A percentile compares a stretch with the other conserved stretches of the same genome.
phyloP scores from a whole-genome alignment of 1,140 invertebrate species.

The Gonatopus flavifemur region DNA sequence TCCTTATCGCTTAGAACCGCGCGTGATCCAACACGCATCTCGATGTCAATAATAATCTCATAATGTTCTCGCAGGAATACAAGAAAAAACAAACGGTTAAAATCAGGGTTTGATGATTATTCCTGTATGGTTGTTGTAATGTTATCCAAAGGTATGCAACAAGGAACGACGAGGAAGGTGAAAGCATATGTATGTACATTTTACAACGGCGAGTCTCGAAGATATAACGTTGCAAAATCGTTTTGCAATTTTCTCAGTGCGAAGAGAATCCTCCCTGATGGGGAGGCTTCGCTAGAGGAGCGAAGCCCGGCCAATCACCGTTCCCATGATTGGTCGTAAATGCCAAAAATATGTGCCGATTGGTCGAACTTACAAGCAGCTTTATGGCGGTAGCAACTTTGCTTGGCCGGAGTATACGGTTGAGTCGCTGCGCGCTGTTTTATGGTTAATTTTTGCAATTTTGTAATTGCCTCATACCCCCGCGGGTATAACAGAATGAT shows the following conservation, averaged over 20 bases:
- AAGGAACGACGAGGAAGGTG: too few relatives aligned
- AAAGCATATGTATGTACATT: too few relatives aligned
- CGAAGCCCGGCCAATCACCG: slow-evolving; percentile 18
- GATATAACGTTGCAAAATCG: slow-evolving; percentile 36
- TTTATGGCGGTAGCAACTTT: slow-evolving; percentile 47
- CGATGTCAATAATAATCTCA: too few relatives aligned
- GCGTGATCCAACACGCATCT: too few relatives aligned
- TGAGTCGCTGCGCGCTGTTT: too few relatives aligned
- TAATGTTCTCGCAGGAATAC: too few relatives aligned
- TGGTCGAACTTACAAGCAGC: slow-evolving; percentile 37
- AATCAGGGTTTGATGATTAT: too few relatives aligned
- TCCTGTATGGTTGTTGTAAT: too few relatives aligned
- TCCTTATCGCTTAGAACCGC: too few relatives aligned
- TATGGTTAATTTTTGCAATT: slow-evolving; percentile 55
- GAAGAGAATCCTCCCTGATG: slow-evolving; percentile 18
- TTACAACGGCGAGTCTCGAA: slow-evolving; percentile 29
- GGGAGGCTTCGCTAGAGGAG: background rate
- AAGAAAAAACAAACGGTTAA: too few relatives aligned
- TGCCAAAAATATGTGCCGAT: slow-evolving; percentile 51
- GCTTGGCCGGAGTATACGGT: slow-evolving; percentile 24
- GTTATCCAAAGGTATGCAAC: too few relatives aligned
- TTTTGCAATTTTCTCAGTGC: slow-evolving; percentile 49
- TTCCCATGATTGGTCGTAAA: slow-evolving; percentile 53
- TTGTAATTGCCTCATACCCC: slow-evolving; percentile 44
- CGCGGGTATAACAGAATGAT: too few relatives aligned